Evolutionary conservation across 2,888 invertebrate genomes (phyloP).

Genomic region (Drosophila atripex): DNA sequence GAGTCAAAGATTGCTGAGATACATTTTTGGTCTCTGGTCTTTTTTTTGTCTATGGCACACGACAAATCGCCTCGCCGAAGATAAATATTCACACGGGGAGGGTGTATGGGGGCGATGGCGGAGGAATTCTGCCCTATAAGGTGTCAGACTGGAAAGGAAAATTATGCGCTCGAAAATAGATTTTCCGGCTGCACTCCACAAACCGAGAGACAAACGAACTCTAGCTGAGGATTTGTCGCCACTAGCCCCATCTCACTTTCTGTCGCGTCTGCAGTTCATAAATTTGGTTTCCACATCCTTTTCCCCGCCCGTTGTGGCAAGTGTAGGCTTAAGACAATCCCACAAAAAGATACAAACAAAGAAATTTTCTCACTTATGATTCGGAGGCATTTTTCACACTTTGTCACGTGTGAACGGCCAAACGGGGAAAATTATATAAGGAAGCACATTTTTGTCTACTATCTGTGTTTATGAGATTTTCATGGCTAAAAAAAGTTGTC

Average conservation of each 20-base stretch:
- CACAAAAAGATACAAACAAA: constrained; percentile 34
- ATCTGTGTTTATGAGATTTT: constrained; percentile 22
- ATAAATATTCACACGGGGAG: constrained; percentile 50
- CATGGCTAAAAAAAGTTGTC: constrained; percentile 17
- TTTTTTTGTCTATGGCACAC: constrained; percentile 37
- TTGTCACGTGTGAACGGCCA: constrained; percentile 55
- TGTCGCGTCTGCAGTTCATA: constrained; percentile 72
- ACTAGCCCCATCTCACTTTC: constrained; percentile 38
- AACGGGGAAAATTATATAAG: constrained; percentile 44
- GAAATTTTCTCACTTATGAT: constrained; percentile 45
- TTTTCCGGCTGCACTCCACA: constrained; percentile 60
- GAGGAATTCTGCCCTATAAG: constrained; percentile 47
- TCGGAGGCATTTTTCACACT: constrained; percentile 67
- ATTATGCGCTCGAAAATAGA: constrained; percentile 74
- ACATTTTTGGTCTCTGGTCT: constrained; percentile 16
- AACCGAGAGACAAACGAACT: constrained; percentile 26
- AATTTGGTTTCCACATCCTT: constrained; percentile 64
- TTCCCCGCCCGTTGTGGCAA: constrained; percentile 41
- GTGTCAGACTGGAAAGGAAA: constrained; percentile 74
- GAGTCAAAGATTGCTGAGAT: constrained; percentile 25
- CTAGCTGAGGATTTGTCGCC: constrained; percentile 19
- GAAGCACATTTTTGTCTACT: constrained; percentile 31
- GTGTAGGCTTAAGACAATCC: constrained; percentile 53
- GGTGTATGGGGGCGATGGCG: background rate
- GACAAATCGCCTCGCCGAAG: constrained; percentile 65